Evolutionary conservation across 2,888 invertebrate genomes (phyloP).

Genomic region (Ethmia dodecea): DNA sequence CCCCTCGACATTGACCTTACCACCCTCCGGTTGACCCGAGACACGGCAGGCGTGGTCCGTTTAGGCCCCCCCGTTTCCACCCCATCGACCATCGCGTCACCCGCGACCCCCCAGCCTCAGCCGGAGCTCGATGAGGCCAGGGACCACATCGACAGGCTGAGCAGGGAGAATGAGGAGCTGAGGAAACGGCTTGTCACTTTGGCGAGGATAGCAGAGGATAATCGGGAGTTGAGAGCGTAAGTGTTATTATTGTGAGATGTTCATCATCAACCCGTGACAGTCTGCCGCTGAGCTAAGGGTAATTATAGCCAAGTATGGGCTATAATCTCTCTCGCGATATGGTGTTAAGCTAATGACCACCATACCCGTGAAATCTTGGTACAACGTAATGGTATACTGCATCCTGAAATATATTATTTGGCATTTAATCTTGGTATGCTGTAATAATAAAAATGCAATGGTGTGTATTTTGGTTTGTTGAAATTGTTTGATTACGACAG

Average conservation of each 20-base stretch:
- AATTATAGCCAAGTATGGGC: too few species aligned
- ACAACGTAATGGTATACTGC: too few species aligned
- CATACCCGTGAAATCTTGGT: too few species aligned
- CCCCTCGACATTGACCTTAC: constrained; percentile 87
- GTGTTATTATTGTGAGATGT: constrained; percentile 26
- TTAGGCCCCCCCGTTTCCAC: constrained; percentile 78
- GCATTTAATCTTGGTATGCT: too few species aligned
- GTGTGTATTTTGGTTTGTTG: too few species aligned
- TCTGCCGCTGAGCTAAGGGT: too few species aligned
- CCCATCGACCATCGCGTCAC: constrained; percentile 40
- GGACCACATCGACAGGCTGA: constrained; percentile 49
- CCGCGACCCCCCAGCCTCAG: constrained; percentile 41
- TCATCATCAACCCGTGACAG: too few species aligned
- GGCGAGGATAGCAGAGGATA: constrained; percentile 74
- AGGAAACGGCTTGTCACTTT: constrained; percentile 62
- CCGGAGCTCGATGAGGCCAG: constrained; percentile 66
- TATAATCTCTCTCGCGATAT: too few species aligned
- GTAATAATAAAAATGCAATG: too few species aligned
- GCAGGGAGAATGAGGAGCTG: constrained; percentile 70
- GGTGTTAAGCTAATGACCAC: too few species aligned
- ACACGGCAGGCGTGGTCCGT: constrained; percentile 84
- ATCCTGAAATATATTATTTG: too few species aligned
- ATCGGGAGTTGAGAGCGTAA: constrained; percentile 70
- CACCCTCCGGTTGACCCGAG: constrained; percentile 83
- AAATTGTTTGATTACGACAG: too few species aligned